phyloP scores from a whole-genome alignment of 2,888 invertebrate genomes.

The Netelia fuscicornis region DNA sequence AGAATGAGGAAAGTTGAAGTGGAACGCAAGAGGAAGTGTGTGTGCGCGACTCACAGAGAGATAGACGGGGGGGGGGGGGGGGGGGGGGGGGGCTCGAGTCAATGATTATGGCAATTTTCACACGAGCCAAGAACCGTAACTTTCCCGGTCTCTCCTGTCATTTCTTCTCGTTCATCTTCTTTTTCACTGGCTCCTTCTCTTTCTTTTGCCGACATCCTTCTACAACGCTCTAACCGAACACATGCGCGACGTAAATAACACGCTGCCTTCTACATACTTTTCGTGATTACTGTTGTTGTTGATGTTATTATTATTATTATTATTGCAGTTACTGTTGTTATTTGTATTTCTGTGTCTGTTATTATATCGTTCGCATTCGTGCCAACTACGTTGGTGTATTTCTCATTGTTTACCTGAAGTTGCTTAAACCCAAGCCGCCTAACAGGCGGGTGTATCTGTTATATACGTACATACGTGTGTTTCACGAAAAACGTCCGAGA shows the following conservation, averaged over 20 bases:
- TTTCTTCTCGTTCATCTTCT: conserved; percentile 19
- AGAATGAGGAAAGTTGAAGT: conserved; percentile 19
- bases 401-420: conserved; percentile 44
- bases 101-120: conserved; percentile 55
- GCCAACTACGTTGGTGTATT: neutral
- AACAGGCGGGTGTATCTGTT: neutral
- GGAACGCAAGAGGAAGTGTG: neutral
- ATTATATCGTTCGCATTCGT: neutral
- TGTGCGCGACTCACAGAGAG: neutral
- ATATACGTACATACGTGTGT: neutral
- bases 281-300: neutral
- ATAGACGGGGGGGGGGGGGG: too few relatives aligned
- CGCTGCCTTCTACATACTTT: neutral
- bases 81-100: neutral
- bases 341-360: neutral
- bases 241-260: conserved; percentile 7
- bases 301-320: neutral
- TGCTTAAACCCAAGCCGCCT: neutral
- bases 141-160: conserved; percentile 22
- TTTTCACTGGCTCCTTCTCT: conserved; percentile 28
- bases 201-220: neutral
- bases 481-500: conserved; percentile 44
- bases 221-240: neutral
- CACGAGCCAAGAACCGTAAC: conserved; percentile 48
- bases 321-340: neutral